These are phyloP conservation scores for Dysmachus trigonus DNA, from an alignment of 2,888 invertebrate species.

Conservation along the genomic window DNA sequence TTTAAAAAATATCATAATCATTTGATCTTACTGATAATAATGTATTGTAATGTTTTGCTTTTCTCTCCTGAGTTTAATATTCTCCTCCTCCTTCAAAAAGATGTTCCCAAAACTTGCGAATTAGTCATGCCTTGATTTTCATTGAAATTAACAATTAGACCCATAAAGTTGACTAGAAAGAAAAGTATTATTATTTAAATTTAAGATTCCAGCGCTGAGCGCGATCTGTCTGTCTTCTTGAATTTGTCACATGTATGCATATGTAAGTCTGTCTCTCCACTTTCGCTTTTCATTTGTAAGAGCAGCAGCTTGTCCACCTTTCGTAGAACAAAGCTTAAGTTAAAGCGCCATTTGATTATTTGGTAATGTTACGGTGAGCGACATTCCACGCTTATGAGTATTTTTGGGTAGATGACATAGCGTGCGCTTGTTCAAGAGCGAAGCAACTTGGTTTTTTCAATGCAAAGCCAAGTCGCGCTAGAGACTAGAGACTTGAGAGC, in stretches of 20 bases:
- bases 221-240: neutral
- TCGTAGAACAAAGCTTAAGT: neutral
- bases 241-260: neutral
- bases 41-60: neutral
- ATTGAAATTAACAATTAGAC: neutral
- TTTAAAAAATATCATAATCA: neutral
- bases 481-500: no score
- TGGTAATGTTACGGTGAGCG: neutral
- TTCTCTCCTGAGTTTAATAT: neutral
- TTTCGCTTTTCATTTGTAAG: neutral
- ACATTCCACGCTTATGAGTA: neutral
- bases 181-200: neutral
- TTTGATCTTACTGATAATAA: neutral
- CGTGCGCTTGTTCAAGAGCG: neutral
- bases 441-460: neutral
- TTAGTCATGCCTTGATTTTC: neutral
- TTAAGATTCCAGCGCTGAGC: neutral
- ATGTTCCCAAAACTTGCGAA: neutral
- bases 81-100: neutral
- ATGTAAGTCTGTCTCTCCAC: neutral
- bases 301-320: neutral
- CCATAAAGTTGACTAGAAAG: neutral
- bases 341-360: neutral
- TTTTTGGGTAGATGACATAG: conserved; percentile 23
- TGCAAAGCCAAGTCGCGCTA: neutral